A percentile compares a stretch with the other conserved stretches of the same genome.
Evolutionary conservation across 1,140 invertebrate genomes (phyloP).

Genomic region (Anoplophora glabripennis): DNA sequence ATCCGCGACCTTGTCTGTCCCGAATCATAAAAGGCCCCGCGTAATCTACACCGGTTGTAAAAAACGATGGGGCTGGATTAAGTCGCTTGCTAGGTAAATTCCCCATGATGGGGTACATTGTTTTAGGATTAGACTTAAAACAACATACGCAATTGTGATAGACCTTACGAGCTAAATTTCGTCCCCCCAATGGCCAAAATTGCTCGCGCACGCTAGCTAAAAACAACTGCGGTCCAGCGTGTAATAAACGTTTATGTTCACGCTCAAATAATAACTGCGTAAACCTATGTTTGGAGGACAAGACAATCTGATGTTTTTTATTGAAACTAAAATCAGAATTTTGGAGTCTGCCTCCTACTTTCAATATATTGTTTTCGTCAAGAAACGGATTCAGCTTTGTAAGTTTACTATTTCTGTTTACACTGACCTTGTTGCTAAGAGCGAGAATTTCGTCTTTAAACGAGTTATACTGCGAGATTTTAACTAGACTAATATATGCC

Average conservation of each 20-base stretch:
- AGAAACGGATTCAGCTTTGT: constrained; percentile 43
- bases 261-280: constrained; percentile 29
- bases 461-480: too few species aligned
- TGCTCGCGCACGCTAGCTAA: constrained; percentile 22
- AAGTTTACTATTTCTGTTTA: constrained; percentile 22
- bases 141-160: constrained; percentile 21
- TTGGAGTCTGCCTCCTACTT: constrained; percentile 48
- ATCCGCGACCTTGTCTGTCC: constrained; percentile 23
- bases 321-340: constrained; percentile 31
- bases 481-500: too few species aligned
- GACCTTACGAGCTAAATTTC: constrained; percentile 19
- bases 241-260: constrained; percentile 33
- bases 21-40: constrained; percentile 39
- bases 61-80: constrained; percentile 35
- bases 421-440: too few species aligned
- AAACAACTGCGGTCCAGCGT: constrained; percentile 33
- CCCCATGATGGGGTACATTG: constrained; percentile 35
- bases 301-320: constrained; percentile 39
- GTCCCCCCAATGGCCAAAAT: constrained; percentile 31
- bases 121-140: constrained; percentile 18
- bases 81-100: constrained; percentile 39
- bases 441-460: too few species aligned
- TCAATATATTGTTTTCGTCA: constrained; percentile 42
- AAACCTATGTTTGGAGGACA: constrained; percentile 30
- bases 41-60: constrained; percentile 40